phyloP scores from a whole-genome alignment of 2,113 vertebrate species.

The Ammodytes marinus region DNA sequence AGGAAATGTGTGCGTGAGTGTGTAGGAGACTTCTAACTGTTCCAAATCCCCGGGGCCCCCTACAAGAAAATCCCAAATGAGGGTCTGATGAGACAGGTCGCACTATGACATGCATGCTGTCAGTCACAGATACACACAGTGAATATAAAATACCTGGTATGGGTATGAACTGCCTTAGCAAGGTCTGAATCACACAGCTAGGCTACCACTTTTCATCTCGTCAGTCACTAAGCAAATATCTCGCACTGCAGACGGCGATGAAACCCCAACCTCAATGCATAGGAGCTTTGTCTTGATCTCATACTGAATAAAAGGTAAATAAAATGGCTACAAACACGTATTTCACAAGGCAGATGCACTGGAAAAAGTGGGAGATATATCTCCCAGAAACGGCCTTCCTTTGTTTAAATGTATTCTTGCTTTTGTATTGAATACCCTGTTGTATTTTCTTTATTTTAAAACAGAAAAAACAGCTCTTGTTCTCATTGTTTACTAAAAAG shows the following conservation, averaged over 20 bases:
- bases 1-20: not conserved
- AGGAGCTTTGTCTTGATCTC: not conserved
- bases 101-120: constrained; percentile 31
- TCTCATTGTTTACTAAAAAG: no score
- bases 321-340: not conserved
- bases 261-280: not conserved
- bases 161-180: constrained; percentile 30
- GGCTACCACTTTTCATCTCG: constrained; percentile 5
- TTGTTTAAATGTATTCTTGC: no score
- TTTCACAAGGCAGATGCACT: not conserved
- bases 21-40: not conserved
- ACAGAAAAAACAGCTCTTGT: not conserved
- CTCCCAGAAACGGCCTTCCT: no score
- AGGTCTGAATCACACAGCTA: constrained; percentile 18
- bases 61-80: constrained; percentile 53
- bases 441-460: no score
- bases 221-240: constrained; percentile 29
- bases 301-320: not conserved
- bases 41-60: constrained; percentile 14
- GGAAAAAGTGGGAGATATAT: no score
- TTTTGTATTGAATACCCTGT: no score
- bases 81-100: constrained; percentile 48
- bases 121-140: constrained; percentile 44
- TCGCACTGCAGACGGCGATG: constrained; percentile 22
- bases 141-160: constrained; percentile 31